phyloP scores from a whole-genome alignment of 2,113 vertebrate genomes.

The Heterochromis multidens region DNA sequence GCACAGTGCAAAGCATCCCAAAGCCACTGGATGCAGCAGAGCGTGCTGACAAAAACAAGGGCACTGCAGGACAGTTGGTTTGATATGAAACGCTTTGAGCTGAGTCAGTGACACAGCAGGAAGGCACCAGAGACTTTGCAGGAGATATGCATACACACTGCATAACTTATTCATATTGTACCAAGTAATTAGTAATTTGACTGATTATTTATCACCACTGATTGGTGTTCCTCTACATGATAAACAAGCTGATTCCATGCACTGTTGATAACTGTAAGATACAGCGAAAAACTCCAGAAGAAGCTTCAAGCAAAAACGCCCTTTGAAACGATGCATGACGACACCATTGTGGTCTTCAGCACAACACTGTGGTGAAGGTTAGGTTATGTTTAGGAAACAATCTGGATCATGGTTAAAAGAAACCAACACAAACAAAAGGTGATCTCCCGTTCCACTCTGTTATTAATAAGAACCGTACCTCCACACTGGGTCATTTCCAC shows the following conservation, averaged over 20 bases:
- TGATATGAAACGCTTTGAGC: conserved; percentile 27
- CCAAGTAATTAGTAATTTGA: neutral
- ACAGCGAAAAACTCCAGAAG: neutral
- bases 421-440: neutral
- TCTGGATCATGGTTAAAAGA: neutral
- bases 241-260: neutral
- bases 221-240: neutral
- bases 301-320: neutral
- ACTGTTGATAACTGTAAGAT: neutral
- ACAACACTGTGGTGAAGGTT: neutral
- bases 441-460: neutral
- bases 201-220: neutral
- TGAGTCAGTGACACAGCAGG: conserved; percentile 24
- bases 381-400: neutral
- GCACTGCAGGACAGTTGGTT: conserved; percentile 33
- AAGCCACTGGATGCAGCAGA: conserved; percentile 25
- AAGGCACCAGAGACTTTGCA: conserved; percentile 19
- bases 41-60: conserved; percentile 33
- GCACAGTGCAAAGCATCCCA: conserved; percentile 25
- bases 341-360: neutral
- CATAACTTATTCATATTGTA: neutral
- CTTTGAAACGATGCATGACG: neutral
- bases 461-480: neutral
- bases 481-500: neutral
- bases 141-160: neutral